Evolutionary conservation across 1,140 invertebrate genomes (phyloP), one percentile per base, ranked within the genome.

Genomic region (Antheraea pernyi): DNA sequence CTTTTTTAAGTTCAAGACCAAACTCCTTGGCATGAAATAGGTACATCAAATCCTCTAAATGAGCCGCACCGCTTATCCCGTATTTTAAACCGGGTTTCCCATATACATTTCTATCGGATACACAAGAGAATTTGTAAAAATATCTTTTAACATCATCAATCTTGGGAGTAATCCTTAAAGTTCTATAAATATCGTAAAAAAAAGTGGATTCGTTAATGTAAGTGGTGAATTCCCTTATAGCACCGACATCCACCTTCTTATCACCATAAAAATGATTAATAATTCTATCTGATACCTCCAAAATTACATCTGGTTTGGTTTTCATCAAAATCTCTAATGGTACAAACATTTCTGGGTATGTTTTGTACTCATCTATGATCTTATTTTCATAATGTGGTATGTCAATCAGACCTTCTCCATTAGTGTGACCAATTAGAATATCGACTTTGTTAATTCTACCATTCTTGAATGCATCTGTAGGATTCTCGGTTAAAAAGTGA

Each of bases 391-490:
- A 60, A 9, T 16, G 22, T 3, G 19, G 59, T 46, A 75, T 70
- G 7, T 88, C 66, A 18, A 71, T n/a, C 5, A 72, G 9, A 30
- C 93, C 92, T 89, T 95, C 95, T 61, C 89, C 75, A 59, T 68
- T 82, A 67, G 89, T 94, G 19, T 93, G 88, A 4, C 95, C 95
- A 19, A 94, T 75, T 4, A 95, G 87, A 13, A 93, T 82, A 7
- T 95, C 94, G 18, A 95, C 86, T 65, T 93, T 88, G 39, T 93
- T 78, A 65, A 92, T 93, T 8, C 82, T 81, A 68, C 92, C 86
- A 18, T 76, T 80, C 59, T 72, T 69, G n/a, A 93, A 72, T 10
- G 82, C 68, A 60, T 85, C 67, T 22, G 77, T 59, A 18, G 85
- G 80, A 61, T 81, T 63, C 72, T 88, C 76, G 8, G 75, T 73